Base-by-base conservation (phyloP, 2,888 invertebrate species). In the Polymixis flavicincta region DNA sequence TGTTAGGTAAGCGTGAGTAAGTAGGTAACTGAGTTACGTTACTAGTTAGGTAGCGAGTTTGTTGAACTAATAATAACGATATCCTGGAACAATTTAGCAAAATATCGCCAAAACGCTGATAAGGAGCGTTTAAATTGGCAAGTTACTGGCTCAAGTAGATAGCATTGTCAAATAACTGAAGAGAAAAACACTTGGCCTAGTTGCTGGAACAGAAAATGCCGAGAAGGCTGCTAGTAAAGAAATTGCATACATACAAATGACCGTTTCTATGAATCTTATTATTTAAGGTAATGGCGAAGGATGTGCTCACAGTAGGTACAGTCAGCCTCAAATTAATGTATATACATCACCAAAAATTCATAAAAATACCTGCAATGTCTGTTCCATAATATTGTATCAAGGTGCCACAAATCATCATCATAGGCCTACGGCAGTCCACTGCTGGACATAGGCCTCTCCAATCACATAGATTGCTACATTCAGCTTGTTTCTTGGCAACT, bases 191-290 rank as follows among this genome's bases (percentile, higher is more conserved):
- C 13, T 71, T 63, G 42, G 61, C 19, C 50, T 32, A 45, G 32
- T 45, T 52, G 11, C 45, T 59, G 25, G 45, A n/a, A 37, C 17
- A 25, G 28, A 17, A 70, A 70, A 63, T 52, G 61, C n/a, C 13
- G 1, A 63, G 25, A 14, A 45, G 61, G 42, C 48, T 69, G 48
- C 14, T 25, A 22, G 61, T 22, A 48, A 69, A 71, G 63, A 71
- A 57, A 71, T 77, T 77, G 78, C 71, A 64, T 78, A 52, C 45
- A 64, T 77, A 52, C 17, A 64, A 57, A 77, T 64, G 0, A 64
- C 37, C 32, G 25, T 42, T 42, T 55, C 50, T 57, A 71, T 77
- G 52, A 59, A 72, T 71, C 5, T 71, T 57, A 32, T 57, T 77
- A 71, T 54, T 50, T 69, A 48, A 54, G 11, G 37, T 48, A 25